These are phyloP conservation scores for Siniperca undulata DNA, from an alignment of 2,797 vertebrate species.

Conservation along the genomic window DNA sequence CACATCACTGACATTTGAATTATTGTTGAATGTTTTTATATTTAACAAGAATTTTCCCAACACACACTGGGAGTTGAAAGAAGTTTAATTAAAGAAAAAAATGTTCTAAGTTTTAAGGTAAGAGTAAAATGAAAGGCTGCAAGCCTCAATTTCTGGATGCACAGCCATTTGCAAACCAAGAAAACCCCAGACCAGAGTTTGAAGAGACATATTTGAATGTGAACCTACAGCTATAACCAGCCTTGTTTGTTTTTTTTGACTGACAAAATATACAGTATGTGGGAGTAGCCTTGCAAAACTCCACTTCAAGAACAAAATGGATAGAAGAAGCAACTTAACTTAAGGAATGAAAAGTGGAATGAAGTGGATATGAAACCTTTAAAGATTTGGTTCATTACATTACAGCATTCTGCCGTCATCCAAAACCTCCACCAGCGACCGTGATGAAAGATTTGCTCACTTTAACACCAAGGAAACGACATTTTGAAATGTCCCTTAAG, in stretches of 20 bases:
- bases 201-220: background rate
- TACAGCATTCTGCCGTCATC: background rate
- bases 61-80: background rate
- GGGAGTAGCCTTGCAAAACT: background rate
- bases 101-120: background rate
- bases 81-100: background rate
- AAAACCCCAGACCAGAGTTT: background rate
- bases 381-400: background rate
- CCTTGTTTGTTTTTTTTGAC: background rate
- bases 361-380: background rate
- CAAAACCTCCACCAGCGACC: background rate
- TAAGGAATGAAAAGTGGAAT: background rate
- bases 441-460: background rate
- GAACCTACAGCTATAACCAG: background rate
- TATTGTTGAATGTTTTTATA: background rate
- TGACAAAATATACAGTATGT: background rate
- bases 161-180: background rate
- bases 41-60: background rate
- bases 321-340: background rate
- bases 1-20: background rate
- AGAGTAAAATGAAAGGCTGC: background rate
- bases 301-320: background rate
- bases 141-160: background rate
- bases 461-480: constrained; percentile 14
- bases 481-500: background rate